Evolutionary conservation across 2,113 vertebrate genomes (phyloP), one percentile per base, ranked within the genome.

Genomic region (Aegotheles bennettii): DNA sequence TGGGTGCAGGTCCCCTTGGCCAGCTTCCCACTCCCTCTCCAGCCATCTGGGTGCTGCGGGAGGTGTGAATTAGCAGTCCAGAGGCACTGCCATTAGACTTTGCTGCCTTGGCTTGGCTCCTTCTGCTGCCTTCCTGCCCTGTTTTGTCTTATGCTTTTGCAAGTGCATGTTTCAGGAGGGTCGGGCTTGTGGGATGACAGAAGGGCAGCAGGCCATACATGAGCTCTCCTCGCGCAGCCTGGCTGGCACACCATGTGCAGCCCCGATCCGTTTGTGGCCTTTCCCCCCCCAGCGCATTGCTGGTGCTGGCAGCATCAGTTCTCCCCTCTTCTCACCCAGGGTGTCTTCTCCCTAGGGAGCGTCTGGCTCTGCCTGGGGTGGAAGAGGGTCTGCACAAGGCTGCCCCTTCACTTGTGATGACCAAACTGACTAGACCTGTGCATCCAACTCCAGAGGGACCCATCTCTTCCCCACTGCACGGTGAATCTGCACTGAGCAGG

Each of bases 211-310:
- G 59, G 45, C 43, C 31, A 20, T 8, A 36, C 0, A 4, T 2
- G 13, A 18, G 68, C 31, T 87, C 36, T 84, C 23, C 47, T 65
- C 1, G 2, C 59, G 15, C 10, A 56, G 60, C 40, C 59, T 21
- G 51, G 42, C 69, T 78, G 71, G 60, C 73, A 51, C 31, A 8
- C 31, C 16, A 36, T 28, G n/a, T n/a, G n/a, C 33, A 70, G 6
- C 45, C 45, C 54, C 6, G 3, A 76, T 20, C 20, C 3, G 33
- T 28, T 17, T 48, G 43, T 59, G 47, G 35, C 25, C 38, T 23
- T 29, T 71, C 16, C 9, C 76, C 4, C 35, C 38, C 26, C 45
- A 29, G 31, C 0, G 2, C 19, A 59, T 69, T 0, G 0, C 36
- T 71, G 76, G 42, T 88, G 24, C 69, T 67, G 63, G 68, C 61